Evolutionary conservation across 2,797 vertebrate genomes (phyloP).

Genomic region (Margarornis squamiger): DNA sequence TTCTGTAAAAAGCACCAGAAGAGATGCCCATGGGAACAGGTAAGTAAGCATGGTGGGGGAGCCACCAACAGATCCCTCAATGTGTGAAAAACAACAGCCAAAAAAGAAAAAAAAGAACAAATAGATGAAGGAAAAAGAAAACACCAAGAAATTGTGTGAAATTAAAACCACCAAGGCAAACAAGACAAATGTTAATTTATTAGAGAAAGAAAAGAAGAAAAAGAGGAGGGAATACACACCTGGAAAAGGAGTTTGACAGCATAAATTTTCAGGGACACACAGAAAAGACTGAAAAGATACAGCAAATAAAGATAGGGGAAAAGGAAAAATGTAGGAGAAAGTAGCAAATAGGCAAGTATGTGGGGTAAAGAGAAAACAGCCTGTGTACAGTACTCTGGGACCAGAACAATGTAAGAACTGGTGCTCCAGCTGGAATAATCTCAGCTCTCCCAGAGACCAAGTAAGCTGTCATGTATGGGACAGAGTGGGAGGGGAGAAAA

Average conservation of each 20-base stretch:
- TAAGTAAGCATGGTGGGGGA: background rate
- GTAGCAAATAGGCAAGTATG: background rate
- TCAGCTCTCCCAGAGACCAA: background rate
- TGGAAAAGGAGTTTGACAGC: background rate
- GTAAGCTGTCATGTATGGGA: background rate
- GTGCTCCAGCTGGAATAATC: background rate
- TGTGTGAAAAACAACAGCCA: background rate
- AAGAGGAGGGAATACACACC: background rate
- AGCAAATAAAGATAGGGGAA: background rate
- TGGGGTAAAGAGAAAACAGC: background rate
- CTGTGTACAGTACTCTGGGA: background rate
- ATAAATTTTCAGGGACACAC: background rate
- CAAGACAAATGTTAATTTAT: background rate
- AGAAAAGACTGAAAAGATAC: background rate
- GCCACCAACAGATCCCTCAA: background rate
- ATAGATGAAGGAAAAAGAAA: background rate
- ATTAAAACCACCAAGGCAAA: background rate
- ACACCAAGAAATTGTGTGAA: background rate
- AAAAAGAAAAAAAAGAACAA: background rate
- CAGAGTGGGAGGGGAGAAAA: background rate
- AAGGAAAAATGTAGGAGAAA: background rate
- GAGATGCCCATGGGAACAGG: background rate
- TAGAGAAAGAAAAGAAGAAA: background rate
- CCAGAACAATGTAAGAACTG: background rate
- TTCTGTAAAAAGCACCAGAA: background rate